Base-by-base conservation (phyloP, 2,113 vertebrate species). In the Sphyrna mokarran region DNA sequence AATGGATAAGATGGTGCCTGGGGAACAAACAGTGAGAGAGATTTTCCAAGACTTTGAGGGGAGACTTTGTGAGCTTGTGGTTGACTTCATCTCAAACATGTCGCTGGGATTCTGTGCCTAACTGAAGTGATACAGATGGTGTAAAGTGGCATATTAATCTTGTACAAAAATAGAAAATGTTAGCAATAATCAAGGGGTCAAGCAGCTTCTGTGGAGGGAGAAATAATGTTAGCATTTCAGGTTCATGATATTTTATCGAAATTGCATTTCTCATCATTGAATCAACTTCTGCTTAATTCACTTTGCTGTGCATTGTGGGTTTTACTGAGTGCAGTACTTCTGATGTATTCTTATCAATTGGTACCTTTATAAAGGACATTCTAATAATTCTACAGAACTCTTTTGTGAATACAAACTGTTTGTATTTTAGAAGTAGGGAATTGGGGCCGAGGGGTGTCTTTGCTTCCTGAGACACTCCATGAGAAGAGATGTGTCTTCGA, bases 391-490 rank as follows among this genome's bases (percentile, higher is more conserved):
- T 20, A 66, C 6, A 18, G 16, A 91, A 91, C 1, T 7, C 14
- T 6, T 3, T 61, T 4, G 13, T 63, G 26, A 61, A 54, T 58
- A 61, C 48, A 61, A 54, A 87, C 14, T 90, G 54, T 61, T 29
- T 29, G 61, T 33, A n/a, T 63, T 91, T 66, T 37, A 18, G 37
- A 61, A 37, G 61, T n/a, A 22, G n/a, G 16, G 63, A 68, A 37
- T 23, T 54, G 54, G 48, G 86, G 72, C 2, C 7, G 0, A 68
- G 37, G 20, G 20, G 23, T 16, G 87, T 16, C 29, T 66, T 2
- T 37, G 89, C 58, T 96, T 63, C 5, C 54, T 95, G 78, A 66
- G 68, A 40, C 96, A 83, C 96, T 58, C 93, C 87, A 78, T 95
- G 63, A 14, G 40, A 72, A 68, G 61, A 11, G n/a, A 22, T 68